These are phyloP conservation scores for Neotragus pygmaeus DNA, from an alignment of 2,113 vertebrate genomes.

Conservation along the genomic window DNA sequence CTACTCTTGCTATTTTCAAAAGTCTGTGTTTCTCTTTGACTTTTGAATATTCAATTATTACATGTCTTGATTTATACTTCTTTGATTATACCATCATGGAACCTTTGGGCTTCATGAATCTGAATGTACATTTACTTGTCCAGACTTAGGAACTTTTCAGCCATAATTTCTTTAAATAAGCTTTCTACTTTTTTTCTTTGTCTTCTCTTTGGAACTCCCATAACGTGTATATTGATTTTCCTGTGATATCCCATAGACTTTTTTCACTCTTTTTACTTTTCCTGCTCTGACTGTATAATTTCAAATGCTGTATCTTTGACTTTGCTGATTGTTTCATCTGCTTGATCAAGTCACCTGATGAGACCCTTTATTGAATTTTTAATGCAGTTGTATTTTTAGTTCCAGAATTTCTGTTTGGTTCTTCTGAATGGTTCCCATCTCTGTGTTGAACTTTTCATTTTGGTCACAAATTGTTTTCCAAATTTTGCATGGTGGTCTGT, in stretches of 20 bases:
- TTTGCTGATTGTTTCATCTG: neutral
- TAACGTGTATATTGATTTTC: neutral
- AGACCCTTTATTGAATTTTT: neutral
- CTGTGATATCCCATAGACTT: neutral
- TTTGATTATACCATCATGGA: neutral
- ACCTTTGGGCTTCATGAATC: neutral
- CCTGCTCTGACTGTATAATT: neutral
- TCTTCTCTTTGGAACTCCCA: neutral
- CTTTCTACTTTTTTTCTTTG: neutral
- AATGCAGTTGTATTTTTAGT: rapidly evolving
- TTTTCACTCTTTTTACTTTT: neutral
- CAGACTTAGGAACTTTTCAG: neutral
- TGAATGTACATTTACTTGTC: neutral
- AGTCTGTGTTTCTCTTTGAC: neutral
- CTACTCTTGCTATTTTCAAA: neutral
- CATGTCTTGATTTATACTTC: neutral
- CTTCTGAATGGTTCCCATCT: neutral
- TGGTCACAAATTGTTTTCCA: neutral
- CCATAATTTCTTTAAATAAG: neutral
- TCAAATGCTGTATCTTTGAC: neutral
- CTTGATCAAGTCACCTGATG: neutral
- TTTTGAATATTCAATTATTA: neutral
- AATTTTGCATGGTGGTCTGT: neutral
- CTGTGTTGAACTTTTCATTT: neutral
- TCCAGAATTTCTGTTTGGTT: neutral